Evolutionary conservation across 1,140 invertebrate genomes (phyloP), one percentile per base, ranked within the genome.

Genomic region (Diachasma alloeum): DNA sequence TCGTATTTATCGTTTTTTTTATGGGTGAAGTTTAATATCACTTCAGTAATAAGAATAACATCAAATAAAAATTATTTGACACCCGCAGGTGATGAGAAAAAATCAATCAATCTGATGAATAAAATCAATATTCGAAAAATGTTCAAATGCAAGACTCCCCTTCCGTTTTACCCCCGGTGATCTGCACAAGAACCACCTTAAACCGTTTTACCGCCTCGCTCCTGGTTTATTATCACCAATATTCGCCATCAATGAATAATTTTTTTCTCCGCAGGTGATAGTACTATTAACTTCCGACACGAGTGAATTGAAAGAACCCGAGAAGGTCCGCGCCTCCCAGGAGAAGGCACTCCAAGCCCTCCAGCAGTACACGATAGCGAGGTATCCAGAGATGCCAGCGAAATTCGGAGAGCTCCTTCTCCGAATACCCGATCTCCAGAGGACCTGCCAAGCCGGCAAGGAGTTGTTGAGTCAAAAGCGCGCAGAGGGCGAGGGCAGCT

Each of bases 321-420:
- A 97, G 81, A 97, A 96, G 87, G 96, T 98, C 42, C 92, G 96
- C 72, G 95, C 95, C 31, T 97, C 96, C 39, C 97, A 99, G 87
- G 97, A 98, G 85, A 96, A 97, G 86, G 96, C 98, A 24, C 90
- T 98, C 37, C 96, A 98, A 86, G 96, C 97, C 15, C 89, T 99
- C 59, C 96, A 98, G 86, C 94, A 95, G 56, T 99, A 99, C 87
- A 98, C 97, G 0, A 92, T 95, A 66, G 92, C 95, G 22, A 96
- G 97, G 89, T 99, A 97, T 90, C 96, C 96, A 9, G 94, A 97
- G 81, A 94, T 95, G 88, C 96, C 96, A 53, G 96, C 96, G 73
- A 99, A 98, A 91, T 98, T 98, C 90, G 97, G 97, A 19, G 97
- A 99, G 90, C 90, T 98, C 13, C 89, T 99, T 74, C 91, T 98